Conservation (phyloP, 2,113 vertebrate genomes). For the Bos javanicus region DNA sequence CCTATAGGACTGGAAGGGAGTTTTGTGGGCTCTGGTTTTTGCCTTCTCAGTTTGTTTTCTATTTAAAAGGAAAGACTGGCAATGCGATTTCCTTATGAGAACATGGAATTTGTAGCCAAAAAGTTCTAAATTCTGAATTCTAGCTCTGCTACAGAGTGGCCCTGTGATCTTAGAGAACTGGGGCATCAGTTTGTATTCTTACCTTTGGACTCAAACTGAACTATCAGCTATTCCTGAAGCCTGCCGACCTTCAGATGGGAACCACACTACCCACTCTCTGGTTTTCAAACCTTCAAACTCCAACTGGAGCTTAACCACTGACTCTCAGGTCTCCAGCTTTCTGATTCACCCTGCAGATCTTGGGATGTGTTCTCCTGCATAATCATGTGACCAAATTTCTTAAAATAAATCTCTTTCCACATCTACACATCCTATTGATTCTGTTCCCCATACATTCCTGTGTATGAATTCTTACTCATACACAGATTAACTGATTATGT, state of each 20-base stretch:
- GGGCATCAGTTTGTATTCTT: background rate
- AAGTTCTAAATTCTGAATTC: background rate
- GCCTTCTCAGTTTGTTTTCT: conserved; percentile 34
- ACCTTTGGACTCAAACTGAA: background rate
- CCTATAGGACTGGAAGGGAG: background rate
- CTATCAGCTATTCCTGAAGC: background rate
- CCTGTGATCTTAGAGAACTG: background rate
- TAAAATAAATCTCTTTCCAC: background rate
- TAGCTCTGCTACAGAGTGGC: background rate
- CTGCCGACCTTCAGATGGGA: background rate
- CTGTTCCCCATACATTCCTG: background rate
- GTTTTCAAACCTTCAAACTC: background rate
- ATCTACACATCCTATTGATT: background rate
- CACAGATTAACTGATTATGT: background rate
- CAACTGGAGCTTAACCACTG: background rate
- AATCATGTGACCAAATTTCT: background rate
- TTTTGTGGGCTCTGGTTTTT: conserved; percentile 4
- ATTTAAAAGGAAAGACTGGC: background rate
- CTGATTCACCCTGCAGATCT: background rate
- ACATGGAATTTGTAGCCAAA: background rate
- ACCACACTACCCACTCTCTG: accelerated
- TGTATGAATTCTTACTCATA: background rate
- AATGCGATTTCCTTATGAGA: conserved; percentile 6
- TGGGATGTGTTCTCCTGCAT: background rate
- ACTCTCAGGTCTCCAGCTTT: background rate